Evolutionary conservation across 1,140 invertebrate species (phyloP).

Genomic region (Euglossa dilemma): DNA sequence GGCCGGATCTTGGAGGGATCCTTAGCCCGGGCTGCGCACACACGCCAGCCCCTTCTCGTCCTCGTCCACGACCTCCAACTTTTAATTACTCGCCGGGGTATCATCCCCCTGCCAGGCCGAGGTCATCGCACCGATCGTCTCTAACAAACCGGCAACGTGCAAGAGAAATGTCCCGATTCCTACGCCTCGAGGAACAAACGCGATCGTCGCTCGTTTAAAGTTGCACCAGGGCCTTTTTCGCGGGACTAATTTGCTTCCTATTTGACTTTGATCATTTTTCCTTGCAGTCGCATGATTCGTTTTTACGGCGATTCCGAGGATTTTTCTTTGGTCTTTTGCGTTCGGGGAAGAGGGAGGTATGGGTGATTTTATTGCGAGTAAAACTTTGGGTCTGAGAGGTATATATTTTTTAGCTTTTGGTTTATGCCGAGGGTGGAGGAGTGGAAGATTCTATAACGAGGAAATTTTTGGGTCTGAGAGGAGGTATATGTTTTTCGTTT

Average conservation of each 20-base stretch:
- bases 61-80: conserved; percentile 42
- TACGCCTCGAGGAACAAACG: not conserved
- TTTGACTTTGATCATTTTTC: not conserved
- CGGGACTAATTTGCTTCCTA: too few species aligned
- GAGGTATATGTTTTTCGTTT: too few species aligned
- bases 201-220: not conserved
- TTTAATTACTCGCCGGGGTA: conserved; percentile 57
- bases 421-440: too few species aligned
- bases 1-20: conserved; percentile 34
- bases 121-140: conserved; percentile 57
- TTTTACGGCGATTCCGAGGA: too few species aligned
- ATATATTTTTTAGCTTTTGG: too few species aligned
- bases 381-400: too few species aligned
- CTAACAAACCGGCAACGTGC: not conserved
- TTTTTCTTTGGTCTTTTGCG: too few species aligned
- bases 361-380: too few species aligned
- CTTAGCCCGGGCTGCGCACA: not conserved
- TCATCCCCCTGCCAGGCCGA: conserved; percentile 32
- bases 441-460: too few species aligned
- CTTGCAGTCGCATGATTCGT: too few species aligned
- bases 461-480: too few species aligned
- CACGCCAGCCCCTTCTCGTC: conserved; percentile 54
- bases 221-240: not conserved
- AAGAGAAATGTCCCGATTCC: conserved; percentile 3
- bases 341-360: too few species aligned